Percentiles rank a stretch among this genome's conserved stretches.
These are phyloP conservation scores for Ptychobarbus kaznakovi DNA, from an alignment of 2,797 vertebrate species.

Conservation along the genomic window DNA sequence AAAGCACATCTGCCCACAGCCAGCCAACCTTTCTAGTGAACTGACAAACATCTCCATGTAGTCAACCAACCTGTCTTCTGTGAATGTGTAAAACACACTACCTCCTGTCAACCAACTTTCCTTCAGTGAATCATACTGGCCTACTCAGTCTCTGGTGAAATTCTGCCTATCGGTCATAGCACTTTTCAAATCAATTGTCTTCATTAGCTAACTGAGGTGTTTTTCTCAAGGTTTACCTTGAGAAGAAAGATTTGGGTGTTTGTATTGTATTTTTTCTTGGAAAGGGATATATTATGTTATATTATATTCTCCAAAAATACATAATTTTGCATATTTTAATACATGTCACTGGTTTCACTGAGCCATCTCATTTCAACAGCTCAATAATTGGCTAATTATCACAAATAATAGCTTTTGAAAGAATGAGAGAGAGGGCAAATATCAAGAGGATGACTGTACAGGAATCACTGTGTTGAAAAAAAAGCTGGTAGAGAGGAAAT, in stretches of 20 bases:
- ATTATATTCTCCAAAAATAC: not conserved
- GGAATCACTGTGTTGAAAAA: not conserved
- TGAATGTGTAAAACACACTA: not conserved
- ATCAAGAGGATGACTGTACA: not conserved
- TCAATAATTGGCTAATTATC: slow-evolving; percentile 30
- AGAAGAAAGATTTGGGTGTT: not conserved
- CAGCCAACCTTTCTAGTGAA: slow-evolving; percentile 30
- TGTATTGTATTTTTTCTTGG: not conserved
- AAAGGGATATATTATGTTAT: not conserved
- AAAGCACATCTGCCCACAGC: slow-evolving; percentile 31
- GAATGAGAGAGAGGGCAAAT: slow-evolving; percentile 1
- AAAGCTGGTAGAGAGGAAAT: not conserved
- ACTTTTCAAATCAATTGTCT: not conserved
- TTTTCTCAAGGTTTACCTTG: not conserved
- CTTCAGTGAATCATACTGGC: not conserved
- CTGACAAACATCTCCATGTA: slow-evolving; percentile 11
- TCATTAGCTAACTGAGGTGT: not conserved
- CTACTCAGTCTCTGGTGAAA: not conserved
- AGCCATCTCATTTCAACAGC: slow-evolving; percentile 30
- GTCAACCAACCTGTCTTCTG: slow-evolving; percentile 9
- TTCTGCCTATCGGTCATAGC: not conserved
- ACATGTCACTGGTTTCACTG: slow-evolving; percentile 3
- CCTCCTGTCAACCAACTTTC: not conserved
- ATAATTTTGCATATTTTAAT: slow-evolving; percentile 4
- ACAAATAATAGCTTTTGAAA: slow-evolving; percentile 16